phyloP scores from a whole-genome alignment of 1,140 invertebrate species.

The Sesamia nonagrioides region DNA sequence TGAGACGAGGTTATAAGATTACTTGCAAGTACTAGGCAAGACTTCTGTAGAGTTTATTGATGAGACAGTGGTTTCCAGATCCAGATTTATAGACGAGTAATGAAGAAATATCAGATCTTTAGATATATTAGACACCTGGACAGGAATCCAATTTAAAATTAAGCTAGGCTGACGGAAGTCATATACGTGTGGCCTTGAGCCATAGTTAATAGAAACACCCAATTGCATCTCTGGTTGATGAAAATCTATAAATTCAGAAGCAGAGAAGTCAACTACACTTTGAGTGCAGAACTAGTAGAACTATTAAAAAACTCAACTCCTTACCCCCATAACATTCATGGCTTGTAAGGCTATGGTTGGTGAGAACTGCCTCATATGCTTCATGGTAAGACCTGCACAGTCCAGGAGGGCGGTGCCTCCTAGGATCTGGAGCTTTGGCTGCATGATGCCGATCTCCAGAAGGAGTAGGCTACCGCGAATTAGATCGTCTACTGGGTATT shows the following conservation, averaged over 20 bases:
- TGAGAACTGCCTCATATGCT: constrained; percentile 91
- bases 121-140: too few species aligned
- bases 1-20: background rate
- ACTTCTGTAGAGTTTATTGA: background rate
- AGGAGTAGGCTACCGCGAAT: constrained; percentile 69
- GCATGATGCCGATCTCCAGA: constrained; percentile 77
- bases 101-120: too few species aligned
- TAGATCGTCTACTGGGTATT: constrained; percentile 67
- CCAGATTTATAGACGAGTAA: too few species aligned
- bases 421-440: constrained; percentile 77
- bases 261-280: too few species aligned
- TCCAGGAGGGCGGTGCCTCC: constrained; percentile 90
- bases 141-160: too few species aligned
- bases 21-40: background rate
- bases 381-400: constrained; percentile 90
- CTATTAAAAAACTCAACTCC: constrained; percentile 57
- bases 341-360: constrained; percentile 89
- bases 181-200: too few species aligned
- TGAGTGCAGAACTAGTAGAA: too few species aligned
- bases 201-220: too few species aligned
- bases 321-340: constrained; percentile 91
- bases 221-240: too few species aligned
- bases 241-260: too few species aligned
- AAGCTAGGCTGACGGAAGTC: too few species aligned
- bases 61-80: too few species aligned